Conservation (phyloP, 1,140 invertebrate genomes). For the Diprion similis region DNA sequence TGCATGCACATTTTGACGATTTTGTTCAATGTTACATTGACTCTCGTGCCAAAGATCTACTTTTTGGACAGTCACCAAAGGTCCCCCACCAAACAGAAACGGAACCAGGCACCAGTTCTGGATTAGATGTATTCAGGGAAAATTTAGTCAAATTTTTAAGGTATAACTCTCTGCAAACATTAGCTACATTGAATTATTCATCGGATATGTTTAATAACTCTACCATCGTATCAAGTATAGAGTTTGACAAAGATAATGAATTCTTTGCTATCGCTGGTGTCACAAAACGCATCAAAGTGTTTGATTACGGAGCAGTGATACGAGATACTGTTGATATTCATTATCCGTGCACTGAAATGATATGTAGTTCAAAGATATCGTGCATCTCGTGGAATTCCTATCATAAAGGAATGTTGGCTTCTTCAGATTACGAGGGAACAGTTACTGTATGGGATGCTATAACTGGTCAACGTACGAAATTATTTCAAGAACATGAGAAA, state of each 20-base stretch:
- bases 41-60: conserved; percentile 75
- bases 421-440: conserved; percentile 95
- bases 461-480: conserved; percentile 76
- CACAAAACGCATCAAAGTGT: conserved; percentile 93
- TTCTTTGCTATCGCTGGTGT: conserved; percentile 97
- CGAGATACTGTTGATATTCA: conserved; percentile 87
- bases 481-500: conserved; percentile 93
- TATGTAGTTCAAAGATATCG: conserved; percentile 94
- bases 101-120: conserved; percentile 53
- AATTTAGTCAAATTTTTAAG: conserved; percentile 89
- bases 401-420: conserved; percentile 88
- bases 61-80: conserved; percentile 62
- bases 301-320: conserved; percentile 89
- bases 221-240: conserved; percentile 95
- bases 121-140: conserved; percentile 83
- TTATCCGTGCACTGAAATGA: conserved; percentile 92
- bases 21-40: conserved; percentile 89
- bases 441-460: conserved; percentile 94
- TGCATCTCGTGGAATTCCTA: conserved; percentile 96
- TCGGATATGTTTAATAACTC: conserved; percentile 88
- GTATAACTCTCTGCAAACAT: conserved; percentile 78
- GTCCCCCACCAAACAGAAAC: conserved; percentile 43
- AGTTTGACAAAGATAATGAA: conserved; percentile 97
- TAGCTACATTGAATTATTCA: conserved; percentile 91
- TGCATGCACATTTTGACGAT: conserved; percentile 90